Evolutionary conservation across 2,113 vertebrate species (phyloP).

Genomic region (Bubo blakistoni): DNA sequence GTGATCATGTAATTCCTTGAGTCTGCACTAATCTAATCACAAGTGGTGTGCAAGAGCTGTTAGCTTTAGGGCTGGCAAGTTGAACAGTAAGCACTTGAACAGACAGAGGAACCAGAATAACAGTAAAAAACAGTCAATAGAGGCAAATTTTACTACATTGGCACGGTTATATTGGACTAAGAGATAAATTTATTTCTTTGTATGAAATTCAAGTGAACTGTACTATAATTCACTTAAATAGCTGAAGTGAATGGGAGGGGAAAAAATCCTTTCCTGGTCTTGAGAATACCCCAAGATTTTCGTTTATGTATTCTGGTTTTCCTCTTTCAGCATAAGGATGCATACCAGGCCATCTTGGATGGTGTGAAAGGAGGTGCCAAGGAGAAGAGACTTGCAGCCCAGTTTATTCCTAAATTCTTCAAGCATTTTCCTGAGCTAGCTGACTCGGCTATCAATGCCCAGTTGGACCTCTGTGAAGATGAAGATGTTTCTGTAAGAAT

Average conservation of each 20-base stretch:
- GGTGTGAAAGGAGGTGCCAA: slow-evolving; percentile 97
- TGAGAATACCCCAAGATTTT: neutral
- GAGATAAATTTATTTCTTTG: neutral
- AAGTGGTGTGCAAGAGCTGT: neutral
- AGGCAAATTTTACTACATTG: neutral
- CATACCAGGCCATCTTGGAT: slow-evolving; percentile 92
- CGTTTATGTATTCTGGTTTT: neutral
- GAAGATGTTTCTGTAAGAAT: slow-evolving; percentile 95
- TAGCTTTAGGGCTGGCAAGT: neutral
- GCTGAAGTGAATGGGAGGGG: neutral
- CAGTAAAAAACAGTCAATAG: neutral
- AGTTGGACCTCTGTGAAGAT: slow-evolving; percentile 96
- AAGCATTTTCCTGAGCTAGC: slow-evolving; percentile 95
- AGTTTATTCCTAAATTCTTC: slow-evolving; percentile 99
- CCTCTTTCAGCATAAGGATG: slow-evolving; percentile 89
- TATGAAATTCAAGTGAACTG: neutral
- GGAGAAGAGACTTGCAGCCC: slow-evolving; percentile 95
- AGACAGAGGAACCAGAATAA: neutral
- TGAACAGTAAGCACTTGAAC: neutral
- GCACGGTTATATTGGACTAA: neutral
- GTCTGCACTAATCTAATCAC: neutral
- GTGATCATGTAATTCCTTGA: neutral
- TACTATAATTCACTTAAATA: neutral
- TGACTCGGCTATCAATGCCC: slow-evolving; percentile 95
- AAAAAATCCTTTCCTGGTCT: neutral